Evolutionary conservation across 2,113 vertebrate genomes (phyloP), one percentile per base, ranked within the genome.

Genomic region (Trichechus manatus): DNA sequence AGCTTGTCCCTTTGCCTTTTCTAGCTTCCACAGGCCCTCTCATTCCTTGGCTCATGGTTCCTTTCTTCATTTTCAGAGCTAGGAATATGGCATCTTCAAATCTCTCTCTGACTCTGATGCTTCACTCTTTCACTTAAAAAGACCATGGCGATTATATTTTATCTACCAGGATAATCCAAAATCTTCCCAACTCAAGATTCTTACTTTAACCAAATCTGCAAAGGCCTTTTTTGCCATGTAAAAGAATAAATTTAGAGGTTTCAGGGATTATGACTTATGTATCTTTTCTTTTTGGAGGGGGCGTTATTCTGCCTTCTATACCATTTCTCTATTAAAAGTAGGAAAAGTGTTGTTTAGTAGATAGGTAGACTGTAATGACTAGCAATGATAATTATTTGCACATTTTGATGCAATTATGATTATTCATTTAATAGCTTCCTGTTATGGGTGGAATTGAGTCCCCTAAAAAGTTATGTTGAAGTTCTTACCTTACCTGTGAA

Each of bases 101-200:
- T 47, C 10, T 7, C 47, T 47, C 47, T 47, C 47, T 56, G 53
- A 56, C 15, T 56, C 53, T 56, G 15, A 56, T 56, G 53, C 15
- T 11, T 56, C 13, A 56, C 14, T 13, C 53, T 44, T 89, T 47
- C 36, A 44, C 7, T 4, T 74, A 23, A 23, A 80, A 56, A n/a
- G 9, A 23, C 1, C 31, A 5, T 7, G 23, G 1, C n/a, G 50
- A 56, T 56, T 36, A 59, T 9, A 33, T 6, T 29, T 6, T 1
- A 4, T 4, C 29, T 4, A 11, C 6, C 33, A 10, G 42, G 53
- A 63, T 44, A 89, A 63, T 75, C 6, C 87, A 44, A 36, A 44
- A 63, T 61, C 39, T 44, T 31, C 64, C 29, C 15, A 17, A 17
- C 53, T 44, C 59, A 89, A 63, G 11, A n/a, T 47, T 13, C 27